A percentile compares a stretch with the other conserved stretches of the same genome.
Conservation (phyloP, 2,113 vertebrate genomes). For the Diadophis punctatus region DNA sequence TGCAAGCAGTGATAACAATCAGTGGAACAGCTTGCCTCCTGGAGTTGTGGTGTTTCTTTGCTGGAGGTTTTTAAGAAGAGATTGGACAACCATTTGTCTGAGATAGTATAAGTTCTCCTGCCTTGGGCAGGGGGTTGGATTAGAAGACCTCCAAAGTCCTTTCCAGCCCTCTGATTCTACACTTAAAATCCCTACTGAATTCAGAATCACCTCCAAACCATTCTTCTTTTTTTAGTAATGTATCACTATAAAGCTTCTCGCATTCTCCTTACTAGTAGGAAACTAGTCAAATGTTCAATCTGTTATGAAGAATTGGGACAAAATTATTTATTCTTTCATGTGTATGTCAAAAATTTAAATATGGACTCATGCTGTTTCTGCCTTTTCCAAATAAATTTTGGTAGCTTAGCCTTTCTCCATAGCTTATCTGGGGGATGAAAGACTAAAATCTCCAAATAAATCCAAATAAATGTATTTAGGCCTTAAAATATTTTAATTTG, state of each 20-base stretch:
- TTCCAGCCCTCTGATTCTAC: too few relatives aligned
- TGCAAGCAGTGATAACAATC: neutral
- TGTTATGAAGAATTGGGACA: neutral
- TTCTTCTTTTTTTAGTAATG: neutral
- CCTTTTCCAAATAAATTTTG: neutral
- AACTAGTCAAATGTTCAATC: neutral
- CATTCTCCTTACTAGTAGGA: neutral
- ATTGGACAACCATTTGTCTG: too few relatives aligned
- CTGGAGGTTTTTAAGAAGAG: too few relatives aligned
- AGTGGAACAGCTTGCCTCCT: too few relatives aligned
- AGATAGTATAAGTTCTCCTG: too few relatives aligned
- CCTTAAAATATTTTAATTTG: neutral
- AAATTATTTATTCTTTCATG: neutral
- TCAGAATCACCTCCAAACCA: neutral
- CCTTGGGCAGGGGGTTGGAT: too few relatives aligned
- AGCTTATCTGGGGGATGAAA: neutral
- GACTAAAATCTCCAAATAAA: neutral
- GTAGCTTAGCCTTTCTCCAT: neutral
- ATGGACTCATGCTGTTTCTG: neutral
- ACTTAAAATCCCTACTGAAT: neutral
- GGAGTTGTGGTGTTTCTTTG: too few relatives aligned
- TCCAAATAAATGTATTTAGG: neutral
- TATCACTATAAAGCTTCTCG: neutral
- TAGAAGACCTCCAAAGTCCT: too few relatives aligned
- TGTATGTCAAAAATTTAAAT: neutral